These are phyloP conservation scores for Eristalinus sepulchralis DNA, from an alignment of 2,888 invertebrate species.

Conservation along the genomic window DNA sequence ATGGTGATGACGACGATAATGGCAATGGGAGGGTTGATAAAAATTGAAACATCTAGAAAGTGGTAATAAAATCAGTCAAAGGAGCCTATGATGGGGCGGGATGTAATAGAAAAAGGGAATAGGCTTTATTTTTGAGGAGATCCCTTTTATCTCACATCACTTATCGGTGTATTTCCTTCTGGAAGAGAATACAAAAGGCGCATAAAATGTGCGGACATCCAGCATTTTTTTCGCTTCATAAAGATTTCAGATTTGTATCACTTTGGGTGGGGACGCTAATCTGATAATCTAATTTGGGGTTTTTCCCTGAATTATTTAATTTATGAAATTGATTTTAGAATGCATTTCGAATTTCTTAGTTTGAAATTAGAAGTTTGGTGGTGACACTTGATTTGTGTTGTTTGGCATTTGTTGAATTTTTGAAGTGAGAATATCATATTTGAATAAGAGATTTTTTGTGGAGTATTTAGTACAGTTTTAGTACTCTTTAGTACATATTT, in stretches of 20 bases:
- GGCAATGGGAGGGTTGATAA: conserved; percentile 5
- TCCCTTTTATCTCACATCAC: too few species aligned
- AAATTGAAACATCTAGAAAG: neutral
- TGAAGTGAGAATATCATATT: too few species aligned
- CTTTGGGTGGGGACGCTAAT: neutral
- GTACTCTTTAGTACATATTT: too few species aligned
- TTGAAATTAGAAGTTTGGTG: neutral
- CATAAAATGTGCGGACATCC: neutral
- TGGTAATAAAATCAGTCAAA: conserved; percentile 17
- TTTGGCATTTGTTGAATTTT: too few species aligned
- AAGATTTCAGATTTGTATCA: neutral
- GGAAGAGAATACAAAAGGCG: neutral
- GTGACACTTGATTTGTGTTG: neutral
- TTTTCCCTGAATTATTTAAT: neutral
- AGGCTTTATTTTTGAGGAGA: neutral
- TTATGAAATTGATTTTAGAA: neutral
- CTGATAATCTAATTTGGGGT: neutral
- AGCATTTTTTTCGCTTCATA: neutral
- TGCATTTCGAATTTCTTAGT: neutral
- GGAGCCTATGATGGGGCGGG: neutral
- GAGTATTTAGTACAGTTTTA: too few species aligned
- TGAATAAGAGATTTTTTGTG: too few species aligned
- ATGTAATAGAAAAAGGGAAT: neutral
- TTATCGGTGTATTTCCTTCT: neutral
- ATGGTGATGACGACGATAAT: conserved; percentile 13